phyloP scores from a whole-genome alignment of 2,113 vertebrate genomes.

The Pseudorasbora parva region DNA sequence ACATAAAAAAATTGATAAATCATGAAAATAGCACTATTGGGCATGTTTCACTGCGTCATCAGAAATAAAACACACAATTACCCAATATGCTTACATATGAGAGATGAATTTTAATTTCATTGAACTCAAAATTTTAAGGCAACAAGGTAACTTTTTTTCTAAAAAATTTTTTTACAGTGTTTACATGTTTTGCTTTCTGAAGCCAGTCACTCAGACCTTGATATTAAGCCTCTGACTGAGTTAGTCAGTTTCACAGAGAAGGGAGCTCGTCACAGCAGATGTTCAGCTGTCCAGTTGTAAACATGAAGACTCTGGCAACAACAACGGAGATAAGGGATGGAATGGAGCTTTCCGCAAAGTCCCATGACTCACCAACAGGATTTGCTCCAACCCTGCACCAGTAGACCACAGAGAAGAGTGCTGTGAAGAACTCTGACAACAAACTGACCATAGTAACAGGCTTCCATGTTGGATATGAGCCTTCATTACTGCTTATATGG shows the following conservation, averaged over 20 bases:
- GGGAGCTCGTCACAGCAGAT: slow-evolving; percentile 42
- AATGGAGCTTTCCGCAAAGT: slow-evolving; percentile 38
- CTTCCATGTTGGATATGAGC: neutral
- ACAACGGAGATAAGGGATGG: slow-evolving; percentile 43
- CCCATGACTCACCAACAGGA: slow-evolving; percentile 41
- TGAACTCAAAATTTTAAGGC: too few species aligned
- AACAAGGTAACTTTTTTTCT: too few species aligned
- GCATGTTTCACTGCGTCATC: too few species aligned
- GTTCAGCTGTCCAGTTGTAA: slow-evolving; percentile 42
- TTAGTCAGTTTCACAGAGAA: slow-evolving; percentile 33
- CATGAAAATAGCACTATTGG: too few species aligned
- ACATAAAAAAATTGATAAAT: too few species aligned
- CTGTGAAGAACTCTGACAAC: slow-evolving; percentile 23
- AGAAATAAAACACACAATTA: too few species aligned
- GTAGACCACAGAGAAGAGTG: slow-evolving; percentile 7
- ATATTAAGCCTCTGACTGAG: slow-evolving; percentile 6
- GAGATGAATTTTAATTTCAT: too few species aligned
- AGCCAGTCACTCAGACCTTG: neutral
- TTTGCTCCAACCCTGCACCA: slow-evolving; percentile 26
- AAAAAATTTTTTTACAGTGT: too few species aligned
- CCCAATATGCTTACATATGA: too few species aligned
- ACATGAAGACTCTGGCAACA: slow-evolving; percentile 39
- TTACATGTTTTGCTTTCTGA: slow-evolving; percentile 10
- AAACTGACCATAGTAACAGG: neutral
- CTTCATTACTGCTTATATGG: neutral